phyloP scores from a whole-genome alignment of 2,113 vertebrate genomes.

The Anhinga rufa region DNA sequence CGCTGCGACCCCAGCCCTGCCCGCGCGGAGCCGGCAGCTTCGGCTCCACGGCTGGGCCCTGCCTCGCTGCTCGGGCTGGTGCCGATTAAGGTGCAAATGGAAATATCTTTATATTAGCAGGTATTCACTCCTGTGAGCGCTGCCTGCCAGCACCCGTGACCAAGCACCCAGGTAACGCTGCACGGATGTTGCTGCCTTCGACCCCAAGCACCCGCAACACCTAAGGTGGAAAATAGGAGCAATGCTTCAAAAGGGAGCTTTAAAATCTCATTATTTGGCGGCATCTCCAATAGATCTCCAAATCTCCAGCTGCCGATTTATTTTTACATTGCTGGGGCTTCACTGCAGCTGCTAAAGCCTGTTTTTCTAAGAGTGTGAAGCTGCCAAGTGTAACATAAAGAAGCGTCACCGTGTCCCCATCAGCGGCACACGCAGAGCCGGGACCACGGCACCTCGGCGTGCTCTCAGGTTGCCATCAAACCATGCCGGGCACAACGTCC shows the following conservation, averaged over 20 bases:
- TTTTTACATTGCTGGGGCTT: neutral
- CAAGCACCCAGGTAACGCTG: accelerated
- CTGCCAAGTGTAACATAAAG: accelerated
- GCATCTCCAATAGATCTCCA: neutral
- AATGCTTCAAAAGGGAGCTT: accelerated
- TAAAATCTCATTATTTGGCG: neutral
- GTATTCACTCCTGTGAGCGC: neutral
- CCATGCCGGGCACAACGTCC: accelerated
- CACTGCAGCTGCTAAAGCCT: neutral
- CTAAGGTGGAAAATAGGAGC: neutral
- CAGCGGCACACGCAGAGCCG: neutral
- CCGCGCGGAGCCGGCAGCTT: too few species aligned
- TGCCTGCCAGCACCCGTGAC: accelerated
- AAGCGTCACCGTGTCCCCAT: neutral
- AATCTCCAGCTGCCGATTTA: neutral
- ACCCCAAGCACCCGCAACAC: neutral
- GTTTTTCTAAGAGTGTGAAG: neutral
- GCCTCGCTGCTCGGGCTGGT: neutral
- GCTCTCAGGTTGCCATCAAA: neutral
- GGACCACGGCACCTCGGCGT: neutral
- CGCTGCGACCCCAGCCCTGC: neutral
- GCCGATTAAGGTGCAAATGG: neutral
- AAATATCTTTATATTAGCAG: neutral
- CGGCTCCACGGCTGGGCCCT: neutral
- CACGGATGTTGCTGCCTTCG: accelerated